phyloP scores from a whole-genome alignment of 2,113 vertebrate genomes.

The Stigmatopora argus region DNA sequence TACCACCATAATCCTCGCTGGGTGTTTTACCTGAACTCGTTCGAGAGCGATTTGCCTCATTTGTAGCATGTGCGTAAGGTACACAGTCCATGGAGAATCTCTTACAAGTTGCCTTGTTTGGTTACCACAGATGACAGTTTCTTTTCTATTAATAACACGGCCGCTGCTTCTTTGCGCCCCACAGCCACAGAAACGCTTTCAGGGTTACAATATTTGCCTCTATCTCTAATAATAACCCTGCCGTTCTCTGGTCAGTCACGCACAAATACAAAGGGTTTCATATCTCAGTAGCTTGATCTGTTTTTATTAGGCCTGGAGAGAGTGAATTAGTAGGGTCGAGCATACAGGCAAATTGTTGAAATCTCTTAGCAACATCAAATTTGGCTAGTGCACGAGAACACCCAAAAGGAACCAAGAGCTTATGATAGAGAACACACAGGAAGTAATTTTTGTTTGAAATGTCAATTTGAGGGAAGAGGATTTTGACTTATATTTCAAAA shows the following conservation, averaged over 20 bases:
- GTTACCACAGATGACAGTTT: slow-evolving; percentile 33
- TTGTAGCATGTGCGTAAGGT: slow-evolving; percentile 8
- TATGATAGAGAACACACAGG: not conserved
- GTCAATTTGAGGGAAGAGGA: not conserved
- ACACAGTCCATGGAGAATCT: slow-evolving; percentile 21
- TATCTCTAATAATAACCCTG: slow-evolving; percentile 15
- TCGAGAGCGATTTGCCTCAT: slow-evolving; percentile 1
- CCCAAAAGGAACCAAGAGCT: not conserved
- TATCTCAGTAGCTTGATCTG: slow-evolving; percentile 3
- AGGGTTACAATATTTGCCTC: slow-evolving; percentile 25
- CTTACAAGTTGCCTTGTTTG: slow-evolving; percentile 28
- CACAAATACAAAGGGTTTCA: slow-evolving; percentile 28
- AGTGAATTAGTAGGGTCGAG: not conserved
- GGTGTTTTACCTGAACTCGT: slow-evolving; percentile 8
- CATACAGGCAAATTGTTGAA: not conserved
- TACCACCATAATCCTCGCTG: slow-evolving; percentile 10
- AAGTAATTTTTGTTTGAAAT: not conserved
- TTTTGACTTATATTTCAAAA: no score
- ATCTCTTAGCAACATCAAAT: not conserved
- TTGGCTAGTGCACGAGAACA: not conserved
- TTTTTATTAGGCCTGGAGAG: not conserved
- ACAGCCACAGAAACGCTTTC: slow-evolving; percentile 37
- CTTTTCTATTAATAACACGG: slow-evolving; percentile 36
- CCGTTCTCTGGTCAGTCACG: slow-evolving; percentile 41
- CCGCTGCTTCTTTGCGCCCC: slow-evolving; percentile 37